phyloP scores from a whole-genome alignment of 2,888 invertebrate genomes.

The Synanthedon myopaeformis region DNA sequence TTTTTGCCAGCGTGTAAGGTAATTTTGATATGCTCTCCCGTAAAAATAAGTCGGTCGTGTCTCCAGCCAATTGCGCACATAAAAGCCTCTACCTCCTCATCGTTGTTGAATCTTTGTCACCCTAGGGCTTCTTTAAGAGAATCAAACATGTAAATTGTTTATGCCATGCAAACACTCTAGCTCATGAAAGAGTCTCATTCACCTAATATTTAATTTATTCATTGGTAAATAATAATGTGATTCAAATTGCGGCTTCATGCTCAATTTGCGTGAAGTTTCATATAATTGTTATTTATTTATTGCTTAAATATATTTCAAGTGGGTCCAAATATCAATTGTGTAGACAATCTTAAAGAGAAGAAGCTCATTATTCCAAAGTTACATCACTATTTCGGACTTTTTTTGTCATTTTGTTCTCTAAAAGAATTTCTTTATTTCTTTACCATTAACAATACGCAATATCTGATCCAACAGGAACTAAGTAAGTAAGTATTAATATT shows the following conservation, averaged over 20 bases:
- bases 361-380: too few relatives aligned
- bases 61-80: neutral
- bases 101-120: neutral
- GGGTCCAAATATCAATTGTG: too few relatives aligned
- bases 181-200: neutral
- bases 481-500: conserved; percentile 9
- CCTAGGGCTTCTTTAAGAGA: neutral
- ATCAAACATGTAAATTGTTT: neutral
- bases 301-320: too few relatives aligned
- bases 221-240: too few relatives aligned
- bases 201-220: too few relatives aligned
- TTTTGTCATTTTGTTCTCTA: too few relatives aligned
- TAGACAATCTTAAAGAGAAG: too few relatives aligned
- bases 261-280: too few relatives aligned
- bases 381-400: too few relatives aligned
- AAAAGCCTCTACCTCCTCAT: neutral
- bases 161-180: neutral
- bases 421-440: too few relatives aligned
- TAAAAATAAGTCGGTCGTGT: neutral
- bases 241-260: too few relatives aligned
- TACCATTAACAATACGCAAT: neutral
- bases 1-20: neutral
- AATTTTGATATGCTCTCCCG: neutral
- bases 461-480: conserved; percentile 28
- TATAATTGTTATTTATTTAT: too few relatives aligned